These are phyloP conservation scores for Drosophila carrolli DNA, from an alignment of 1,140 invertebrate species.

Conservation along the genomic window DNA sequence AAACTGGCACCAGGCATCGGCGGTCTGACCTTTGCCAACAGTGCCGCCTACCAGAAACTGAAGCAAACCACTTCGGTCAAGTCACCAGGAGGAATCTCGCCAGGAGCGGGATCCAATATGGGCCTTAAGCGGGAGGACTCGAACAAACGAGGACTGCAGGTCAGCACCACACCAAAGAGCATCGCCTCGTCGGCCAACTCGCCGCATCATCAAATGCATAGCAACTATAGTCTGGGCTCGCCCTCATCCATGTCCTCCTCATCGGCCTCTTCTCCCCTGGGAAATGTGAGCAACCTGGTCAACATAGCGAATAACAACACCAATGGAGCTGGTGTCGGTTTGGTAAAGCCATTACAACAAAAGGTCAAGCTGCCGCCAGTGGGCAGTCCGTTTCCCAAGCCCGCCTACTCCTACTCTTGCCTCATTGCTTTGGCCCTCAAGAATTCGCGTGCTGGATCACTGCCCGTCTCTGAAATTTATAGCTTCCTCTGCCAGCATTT, in stretches of 20 bases:
- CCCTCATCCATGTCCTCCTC: slow-evolving; percentile 54
- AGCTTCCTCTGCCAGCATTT: slow-evolving; percentile 99
- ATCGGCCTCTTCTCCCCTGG: slow-evolving; percentile 44
- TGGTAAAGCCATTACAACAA: slow-evolving; percentile 85
- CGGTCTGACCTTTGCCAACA: slow-evolving; percentile 84
- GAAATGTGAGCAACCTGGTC: slow-evolving; percentile 49
- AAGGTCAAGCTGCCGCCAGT: slow-evolving; percentile 85
- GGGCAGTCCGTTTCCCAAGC: slow-evolving; percentile 95
- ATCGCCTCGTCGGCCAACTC: slow-evolving; percentile 75
- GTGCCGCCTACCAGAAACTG: slow-evolving; percentile 77
- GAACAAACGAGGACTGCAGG: slow-evolving; percentile 54
- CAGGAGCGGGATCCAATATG: slow-evolving; percentile 47
- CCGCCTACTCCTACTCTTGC: slow-evolving; percentile 98
- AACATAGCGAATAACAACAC: slow-evolving; percentile 42
- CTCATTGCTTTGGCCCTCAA: slow-evolving; percentile 98
- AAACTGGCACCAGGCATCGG: slow-evolving; percentile 83
- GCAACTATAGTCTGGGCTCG: slow-evolving; percentile 52
- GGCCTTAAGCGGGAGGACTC: slow-evolving; percentile 68
- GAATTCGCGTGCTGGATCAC: slow-evolving; percentile 96
- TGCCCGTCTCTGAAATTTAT: slow-evolving; percentile 99
- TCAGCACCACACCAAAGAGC: slow-evolving; percentile 73
- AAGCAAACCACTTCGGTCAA: slow-evolving; percentile 71
- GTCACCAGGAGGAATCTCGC: slow-evolving; percentile 41
- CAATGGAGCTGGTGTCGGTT: slow-evolving; percentile 13
- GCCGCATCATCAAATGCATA: slow-evolving; percentile 65